Base-by-base conservation (phyloP, 2,113 vertebrate genomes). In the Ploceus nigricollis region DNA sequence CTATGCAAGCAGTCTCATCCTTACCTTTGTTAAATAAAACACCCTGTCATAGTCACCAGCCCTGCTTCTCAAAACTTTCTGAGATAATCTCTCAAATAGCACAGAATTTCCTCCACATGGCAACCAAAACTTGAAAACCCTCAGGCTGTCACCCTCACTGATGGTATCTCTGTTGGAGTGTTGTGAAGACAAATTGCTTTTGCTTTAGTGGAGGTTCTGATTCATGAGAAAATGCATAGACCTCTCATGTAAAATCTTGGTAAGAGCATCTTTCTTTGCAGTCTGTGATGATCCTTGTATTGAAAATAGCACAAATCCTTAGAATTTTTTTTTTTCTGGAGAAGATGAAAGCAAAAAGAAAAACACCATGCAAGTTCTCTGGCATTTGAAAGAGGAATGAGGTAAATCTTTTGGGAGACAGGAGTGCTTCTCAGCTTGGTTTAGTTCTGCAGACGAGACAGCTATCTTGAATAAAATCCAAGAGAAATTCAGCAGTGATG, bases 161-260 rank as follows among this genome's bases (percentile, higher is more conserved):
- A 81, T 28, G 69, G 7, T 68, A 51, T 87, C 53, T 87, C 35
- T 76, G 78, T 8, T 50, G 61, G 19, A 87, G 40, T 11, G 4
- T 44, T 89, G 61, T 45, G 78, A 79, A 93, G 87, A 58, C 61
- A 96, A 95, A 88, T 85, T 82, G 47, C 63, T 88, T 91, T 94
- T 82, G 27, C 76, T 95, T 91, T 77, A 82, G 30, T 70, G 35
- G 50, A 93, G 83, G 27, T 48, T 86, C 81, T 37, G 51, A 95
- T 90, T 94, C 54, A 81, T 60, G 37, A 93, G 40, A 66, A 92
- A 95, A 85, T 60, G 54, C 50, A 48, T 45, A 40, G 42, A 73
- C 33, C 35, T 82, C 30, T 72, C 71, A 58, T 23, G 30, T 89
- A 50, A 64, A 56, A 66, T 47, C 47, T 56, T 76, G 57, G 33